A percentile compares a stretch with the other conserved stretches of the same genome.
phyloP scores from a whole-genome alignment of 2,113 vertebrate genomes.

The Pteruthius melanotis region DNA sequence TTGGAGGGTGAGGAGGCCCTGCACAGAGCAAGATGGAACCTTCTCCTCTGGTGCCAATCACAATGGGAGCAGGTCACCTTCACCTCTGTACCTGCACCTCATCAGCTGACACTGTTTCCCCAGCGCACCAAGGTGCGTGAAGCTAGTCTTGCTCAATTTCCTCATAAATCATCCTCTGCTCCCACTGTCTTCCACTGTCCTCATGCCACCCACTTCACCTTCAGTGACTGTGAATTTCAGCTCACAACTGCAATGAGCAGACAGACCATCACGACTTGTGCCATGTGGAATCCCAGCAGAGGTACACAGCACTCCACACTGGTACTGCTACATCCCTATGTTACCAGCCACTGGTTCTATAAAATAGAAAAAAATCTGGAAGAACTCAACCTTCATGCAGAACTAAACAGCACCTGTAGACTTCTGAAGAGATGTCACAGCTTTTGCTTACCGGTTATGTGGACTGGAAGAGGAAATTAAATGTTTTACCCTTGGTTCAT shows the following conservation, averaged over 20 bases:
- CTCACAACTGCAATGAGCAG: not conserved
- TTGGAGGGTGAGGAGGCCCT: not conserved
- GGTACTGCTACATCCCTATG: not conserved
- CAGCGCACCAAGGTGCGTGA: fast-evolving
- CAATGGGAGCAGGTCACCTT: not conserved
- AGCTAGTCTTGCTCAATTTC: not conserved
- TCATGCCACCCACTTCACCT: not conserved
- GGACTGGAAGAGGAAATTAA: not conserved
- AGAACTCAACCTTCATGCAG: not conserved
- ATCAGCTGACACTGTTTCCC: not conserved
- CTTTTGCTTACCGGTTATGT: not conserved
- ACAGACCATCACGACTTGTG: fast-evolving
- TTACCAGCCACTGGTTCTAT: not conserved
- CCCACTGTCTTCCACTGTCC: not conserved
- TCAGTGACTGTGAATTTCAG: not conserved
- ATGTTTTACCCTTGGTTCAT: not conserved
- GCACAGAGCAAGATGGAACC: fast-evolving
- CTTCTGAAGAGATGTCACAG: not conserved
- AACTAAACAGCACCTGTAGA: not conserved
- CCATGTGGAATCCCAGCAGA: fast-evolving
- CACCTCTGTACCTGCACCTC: not conserved
- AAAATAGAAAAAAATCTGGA: not conserved
- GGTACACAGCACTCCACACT: too few species aligned
- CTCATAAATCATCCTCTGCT: not conserved
- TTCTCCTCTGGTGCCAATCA: not conserved